These are phyloP conservation scores for Prunella himalayana DNA, from an alignment of 2,113 vertebrate species.

Conservation along the genomic window DNA sequence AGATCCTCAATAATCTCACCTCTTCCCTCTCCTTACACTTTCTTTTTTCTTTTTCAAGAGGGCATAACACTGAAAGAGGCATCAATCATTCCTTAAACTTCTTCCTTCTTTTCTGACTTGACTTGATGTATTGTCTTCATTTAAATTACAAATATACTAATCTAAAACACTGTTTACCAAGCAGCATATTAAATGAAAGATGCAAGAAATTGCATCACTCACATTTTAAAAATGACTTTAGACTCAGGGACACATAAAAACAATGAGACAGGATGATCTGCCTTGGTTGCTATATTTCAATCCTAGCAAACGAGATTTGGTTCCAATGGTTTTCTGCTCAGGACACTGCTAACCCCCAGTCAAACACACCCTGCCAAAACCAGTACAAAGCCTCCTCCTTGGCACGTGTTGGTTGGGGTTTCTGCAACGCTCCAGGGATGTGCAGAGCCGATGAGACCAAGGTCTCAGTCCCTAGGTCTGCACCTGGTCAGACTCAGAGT, in stretches of 20 bases:
- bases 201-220: conserved; percentile 77
- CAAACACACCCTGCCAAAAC: neutral
- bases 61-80: conserved; percentile 52
- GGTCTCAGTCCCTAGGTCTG: neutral
- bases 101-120: conserved; percentile 69
- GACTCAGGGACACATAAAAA: conserved; percentile 70
- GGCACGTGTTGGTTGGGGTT: neutral
- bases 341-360: conserved; percentile 33
- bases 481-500: neutral
- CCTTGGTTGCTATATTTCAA: conserved; percentile 55
- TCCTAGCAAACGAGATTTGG: conserved; percentile 56
- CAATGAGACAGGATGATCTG: conserved; percentile 44
- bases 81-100: conserved; percentile 76
- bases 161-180: conserved; percentile 80
- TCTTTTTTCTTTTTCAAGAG: conserved; percentile 36
- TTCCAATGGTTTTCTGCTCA: conserved; percentile 50
- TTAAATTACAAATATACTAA: conserved; percentile 84
- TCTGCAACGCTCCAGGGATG: neutral
- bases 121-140: conserved; percentile 80
- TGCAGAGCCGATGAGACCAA: neutral
- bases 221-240: conserved; percentile 77
- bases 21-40: neutral
- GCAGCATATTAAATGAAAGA: conserved; percentile 78
- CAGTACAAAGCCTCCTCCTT: neutral
- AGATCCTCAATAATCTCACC: conserved; percentile 27